Base-by-base conservation (phyloP, 2,888 invertebrate genomes). In the Enoplolaimus lenunculus region DNA sequence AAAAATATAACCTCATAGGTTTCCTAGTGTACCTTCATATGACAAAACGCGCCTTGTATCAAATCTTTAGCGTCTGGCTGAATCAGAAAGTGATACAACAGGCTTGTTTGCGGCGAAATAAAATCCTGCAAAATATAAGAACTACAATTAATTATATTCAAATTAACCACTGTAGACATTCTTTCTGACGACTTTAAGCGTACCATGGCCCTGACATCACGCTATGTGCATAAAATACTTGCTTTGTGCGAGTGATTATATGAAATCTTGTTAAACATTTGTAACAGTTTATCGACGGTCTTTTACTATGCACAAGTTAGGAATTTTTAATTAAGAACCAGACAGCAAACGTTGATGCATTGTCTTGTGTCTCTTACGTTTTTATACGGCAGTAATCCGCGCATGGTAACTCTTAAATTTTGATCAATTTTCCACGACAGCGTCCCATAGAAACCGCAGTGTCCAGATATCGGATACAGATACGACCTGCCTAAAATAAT, bases 391-490 rank as follows among this genome's bases (percentile, higher is more conserved):
- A 95, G 83, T 77, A 89, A 90, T 34, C 87, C 87, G 82, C 87
- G 88, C 16, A 89, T 80, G 3, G 85, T 83, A 80, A 88, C 88
- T 75, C 87, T 85, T 29, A 89, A 82, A n/a, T 86, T 86, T 0
- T 90, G 89, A 83, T 94, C 93, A 65, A 97, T 83, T 75, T 91
- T 87, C 95, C 95, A 95, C 0, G 92, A 91, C 81, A 45, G 7
- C 33, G 67, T 89, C 68, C 90, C 85, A 79, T 91, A 90, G 89
- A 80, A 91, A 91, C 78, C 75, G 1, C 80, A 80, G 72, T 82
- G 80, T 76, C 94, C 93, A 0, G 94, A 92, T 26, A 95, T 90
- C 0, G 95, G 95, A 68, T 93, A 82, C 89, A 95, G 90, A 78
- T 89, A 88, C 0, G 90, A 87, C 76, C 93, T 89, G 7, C 82